Percentiles rank a stretch among this genome's conserved stretches.
Conservation (phyloP, 2,888 invertebrate species). For the Drosophila suboccidentalis region DNA sequence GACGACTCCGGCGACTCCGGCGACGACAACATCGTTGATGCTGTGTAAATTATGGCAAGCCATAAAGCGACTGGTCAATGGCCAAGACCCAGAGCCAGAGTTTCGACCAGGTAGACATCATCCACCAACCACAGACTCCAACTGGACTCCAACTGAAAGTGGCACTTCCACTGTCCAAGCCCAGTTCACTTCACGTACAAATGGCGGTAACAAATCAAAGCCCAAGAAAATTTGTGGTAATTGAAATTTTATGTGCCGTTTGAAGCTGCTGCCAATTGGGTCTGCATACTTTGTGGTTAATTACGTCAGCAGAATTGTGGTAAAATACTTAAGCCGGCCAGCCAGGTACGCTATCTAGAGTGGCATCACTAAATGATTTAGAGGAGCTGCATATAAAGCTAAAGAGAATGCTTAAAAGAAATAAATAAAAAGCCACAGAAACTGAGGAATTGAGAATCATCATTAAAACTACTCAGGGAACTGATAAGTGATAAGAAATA, state of each 20-base stretch:
- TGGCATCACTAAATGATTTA: slow-evolving; percentile 38
- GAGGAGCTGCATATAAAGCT: slow-evolving; percentile 6
- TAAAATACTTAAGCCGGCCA: slow-evolving; percentile 18
- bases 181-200: slow-evolving; percentile 42
- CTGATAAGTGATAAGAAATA: slow-evolving; percentile 1
- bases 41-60: slow-evolving; percentile 68
- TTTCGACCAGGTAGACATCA: slow-evolving; percentile 29
- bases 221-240: slow-evolving; percentile 71
- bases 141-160: background rate
- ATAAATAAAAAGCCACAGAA: slow-evolving; percentile 17
- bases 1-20: slow-evolving; percentile 7
- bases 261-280: slow-evolving; percentile 66
- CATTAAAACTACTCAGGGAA: slow-evolving; percentile 5
- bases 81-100: slow-evolving; percentile 24
- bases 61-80: slow-evolving; percentile 64
- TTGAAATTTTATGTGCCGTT: slow-evolving; percentile 73
- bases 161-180: slow-evolving; percentile 1
- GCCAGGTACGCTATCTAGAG: slow-evolving; percentile 39
- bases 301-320: slow-evolving; percentile 57
- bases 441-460: slow-evolving; percentile 14
- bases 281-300: slow-evolving; percentile 65
- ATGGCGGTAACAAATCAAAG: slow-evolving; percentile 73
- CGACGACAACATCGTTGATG: slow-evolving; percentile 48
- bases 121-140: slow-evolving; percentile 12
- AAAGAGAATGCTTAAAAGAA: slow-evolving; percentile 14